Evolutionary conservation across 2,888 invertebrate genomes (phyloP), one percentile per base, ranked within the genome.

Genomic region (Epistrophe grossulariae): DNA sequence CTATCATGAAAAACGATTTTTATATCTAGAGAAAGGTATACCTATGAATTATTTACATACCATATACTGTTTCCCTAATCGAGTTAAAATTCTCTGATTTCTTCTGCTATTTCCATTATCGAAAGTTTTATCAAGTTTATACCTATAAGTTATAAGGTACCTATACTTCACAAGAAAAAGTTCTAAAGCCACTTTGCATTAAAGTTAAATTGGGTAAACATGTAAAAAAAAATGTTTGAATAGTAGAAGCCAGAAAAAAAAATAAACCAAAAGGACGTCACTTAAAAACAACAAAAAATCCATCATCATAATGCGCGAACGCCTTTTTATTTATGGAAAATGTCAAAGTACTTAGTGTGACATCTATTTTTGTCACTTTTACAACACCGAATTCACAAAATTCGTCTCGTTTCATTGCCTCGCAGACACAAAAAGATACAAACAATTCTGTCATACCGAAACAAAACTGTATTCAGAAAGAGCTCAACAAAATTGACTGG

Each of bases 371-470:
- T 87, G 88, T 88, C 84, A 87, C 89, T 79, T 83, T 77, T 77
- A 81, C 78, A 83, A 80, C 84, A 62, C 83, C 38, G 55, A 79
- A 79, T 78, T 73, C 84, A 88, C 73, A 71, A 84, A 35, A 88
- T 76, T 62, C 64, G 88, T 84, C 88, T 84, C 92, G 92, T 91
- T 91, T 91, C 92, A 92, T 92, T 92, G 92, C 91, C 90, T 90
- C 89, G 91, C 92, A 92, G 88, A 88, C 84, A 88, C 80, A 88
- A 84, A 84, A 87, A 70, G 72, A 83, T 76, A 76, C 70, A 88
- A 79, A 79, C 43, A 78, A 52, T 17, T 24, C 40, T 71, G 52
- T 43, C 72, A 72, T 52, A 17, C 35, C 50, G 24, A 71, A 60
- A 19, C n/a, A 40, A 24, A 66, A 48, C 52, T 68, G 52, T 76